phyloP scores from a whole-genome alignment of 2,797 vertebrate species.

The Trematocara caparti region DNA sequence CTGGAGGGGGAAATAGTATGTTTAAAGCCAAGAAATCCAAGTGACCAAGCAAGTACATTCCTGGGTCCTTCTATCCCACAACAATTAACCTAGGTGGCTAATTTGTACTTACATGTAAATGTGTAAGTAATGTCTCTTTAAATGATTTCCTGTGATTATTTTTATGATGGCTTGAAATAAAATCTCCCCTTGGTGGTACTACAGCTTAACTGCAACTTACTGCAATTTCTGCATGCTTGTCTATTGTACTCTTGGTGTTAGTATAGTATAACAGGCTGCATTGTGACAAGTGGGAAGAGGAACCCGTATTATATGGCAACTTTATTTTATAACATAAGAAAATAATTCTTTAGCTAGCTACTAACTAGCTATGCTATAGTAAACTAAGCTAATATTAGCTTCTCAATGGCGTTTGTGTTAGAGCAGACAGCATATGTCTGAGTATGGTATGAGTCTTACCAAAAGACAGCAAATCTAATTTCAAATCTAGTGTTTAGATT shows the following conservation, averaged over 20 bases:
- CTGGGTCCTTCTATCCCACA: neutral
- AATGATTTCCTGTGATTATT: neutral
- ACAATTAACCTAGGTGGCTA: neutral
- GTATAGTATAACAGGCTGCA: neutral
- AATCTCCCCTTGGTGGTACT: neutral
- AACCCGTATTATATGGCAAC: neutral
- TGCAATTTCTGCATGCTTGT: neutral
- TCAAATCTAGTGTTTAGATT: neutral
- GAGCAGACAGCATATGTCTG: neutral
- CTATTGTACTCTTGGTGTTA: neutral
- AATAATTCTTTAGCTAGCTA: neutral
- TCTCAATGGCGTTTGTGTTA: neutral
- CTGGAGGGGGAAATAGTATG: neutral
- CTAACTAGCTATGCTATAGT: neutral
- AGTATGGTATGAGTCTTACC: neutral
- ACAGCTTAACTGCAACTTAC: neutral
- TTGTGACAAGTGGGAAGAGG: neutral
- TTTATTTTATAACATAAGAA: neutral
- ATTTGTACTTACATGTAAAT: neutral
- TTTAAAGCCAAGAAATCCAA: neutral
- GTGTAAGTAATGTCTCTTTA: neutral
- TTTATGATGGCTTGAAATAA: neutral
- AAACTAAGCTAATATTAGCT: neutral
- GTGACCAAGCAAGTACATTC: neutral
- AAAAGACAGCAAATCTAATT: neutral